phyloP scores from a whole-genome alignment of 2,888 invertebrate species.

The Eupithecia exiguata region DNA sequence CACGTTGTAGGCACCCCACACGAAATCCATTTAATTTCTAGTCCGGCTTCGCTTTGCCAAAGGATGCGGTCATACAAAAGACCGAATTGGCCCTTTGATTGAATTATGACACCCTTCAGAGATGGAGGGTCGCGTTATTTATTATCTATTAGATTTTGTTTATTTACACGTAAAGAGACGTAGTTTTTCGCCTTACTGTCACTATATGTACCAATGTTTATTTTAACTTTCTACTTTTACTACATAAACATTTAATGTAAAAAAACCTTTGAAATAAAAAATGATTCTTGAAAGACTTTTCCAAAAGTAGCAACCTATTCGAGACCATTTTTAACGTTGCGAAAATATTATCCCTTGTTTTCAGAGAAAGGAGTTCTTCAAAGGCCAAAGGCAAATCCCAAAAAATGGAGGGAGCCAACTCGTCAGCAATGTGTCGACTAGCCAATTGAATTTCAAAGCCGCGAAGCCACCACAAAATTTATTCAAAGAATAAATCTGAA shows the following conservation, averaged over 20 bases:
- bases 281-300: not conserved
- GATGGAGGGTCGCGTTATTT: constrained; percentile 64
- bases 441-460: constrained; percentile 84
- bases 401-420: constrained; percentile 71
- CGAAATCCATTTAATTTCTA: not conserved
- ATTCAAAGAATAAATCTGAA: constrained; percentile 85
- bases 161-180: not conserved
- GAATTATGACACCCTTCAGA: constrained; percentile 69
- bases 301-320: not conserved
- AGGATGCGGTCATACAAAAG: constrained; percentile 78
- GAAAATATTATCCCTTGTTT: constrained; percentile 23
- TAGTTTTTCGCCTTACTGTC: not conserved
- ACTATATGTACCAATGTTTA: no score
- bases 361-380: constrained; percentile 25
- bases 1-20: not conserved
- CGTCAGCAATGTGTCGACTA: constrained; percentile 81
- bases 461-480: constrained; percentile 82
- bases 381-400: constrained; percentile 48
- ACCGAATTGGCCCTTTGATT: constrained; percentile 76
- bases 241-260: no score
- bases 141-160: constrained; percentile 39
- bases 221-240: no score
- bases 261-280: no score
- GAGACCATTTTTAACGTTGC: not conserved
- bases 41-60: constrained; percentile 32